Conservation (phyloP, 1,140 invertebrate species). For the Eriocheir sinensis region DNA sequence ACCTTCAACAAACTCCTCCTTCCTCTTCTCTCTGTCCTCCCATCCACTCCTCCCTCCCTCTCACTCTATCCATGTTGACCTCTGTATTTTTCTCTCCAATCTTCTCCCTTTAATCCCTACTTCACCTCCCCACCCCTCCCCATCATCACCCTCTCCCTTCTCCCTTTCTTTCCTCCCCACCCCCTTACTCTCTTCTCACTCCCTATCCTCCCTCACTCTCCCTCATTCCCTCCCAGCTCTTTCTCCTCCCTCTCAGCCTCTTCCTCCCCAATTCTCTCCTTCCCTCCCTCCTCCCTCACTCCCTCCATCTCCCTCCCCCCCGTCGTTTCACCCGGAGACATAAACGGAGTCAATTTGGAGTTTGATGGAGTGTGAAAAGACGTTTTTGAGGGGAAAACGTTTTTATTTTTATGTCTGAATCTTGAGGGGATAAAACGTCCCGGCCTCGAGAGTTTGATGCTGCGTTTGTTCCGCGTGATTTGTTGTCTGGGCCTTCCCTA, state of each 20-base stretch:
- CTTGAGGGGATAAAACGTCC: too few species aligned
- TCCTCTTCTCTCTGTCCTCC: neutral
- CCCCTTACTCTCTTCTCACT: neutral
- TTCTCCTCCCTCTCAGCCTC: neutral
- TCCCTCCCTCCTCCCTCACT: neutral
- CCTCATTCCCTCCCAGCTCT: neutral
- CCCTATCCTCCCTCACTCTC: neutral
- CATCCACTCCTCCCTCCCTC: neutral
- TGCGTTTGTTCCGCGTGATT: too few species aligned
- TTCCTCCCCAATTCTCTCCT: neutral
- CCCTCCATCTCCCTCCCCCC: neutral
- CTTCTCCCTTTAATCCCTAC: neutral
- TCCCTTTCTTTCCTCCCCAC: neutral
- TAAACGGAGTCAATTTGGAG: conserved; percentile 75
- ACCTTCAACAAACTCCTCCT: neutral
- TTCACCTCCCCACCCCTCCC: neutral
- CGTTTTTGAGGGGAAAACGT: conserved; percentile 36
- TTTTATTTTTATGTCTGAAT: conserved; percentile 14
- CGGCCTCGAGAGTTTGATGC: too few species aligned
- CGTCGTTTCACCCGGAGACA: neutral
- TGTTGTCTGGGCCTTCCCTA: too few species aligned
- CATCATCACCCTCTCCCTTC: neutral
- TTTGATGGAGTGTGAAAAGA: conserved; percentile 71
- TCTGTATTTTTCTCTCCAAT: neutral
- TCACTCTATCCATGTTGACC: neutral